Base-by-base conservation (phyloP, 1,140 invertebrate species). In the Cydia amplana region DNA sequence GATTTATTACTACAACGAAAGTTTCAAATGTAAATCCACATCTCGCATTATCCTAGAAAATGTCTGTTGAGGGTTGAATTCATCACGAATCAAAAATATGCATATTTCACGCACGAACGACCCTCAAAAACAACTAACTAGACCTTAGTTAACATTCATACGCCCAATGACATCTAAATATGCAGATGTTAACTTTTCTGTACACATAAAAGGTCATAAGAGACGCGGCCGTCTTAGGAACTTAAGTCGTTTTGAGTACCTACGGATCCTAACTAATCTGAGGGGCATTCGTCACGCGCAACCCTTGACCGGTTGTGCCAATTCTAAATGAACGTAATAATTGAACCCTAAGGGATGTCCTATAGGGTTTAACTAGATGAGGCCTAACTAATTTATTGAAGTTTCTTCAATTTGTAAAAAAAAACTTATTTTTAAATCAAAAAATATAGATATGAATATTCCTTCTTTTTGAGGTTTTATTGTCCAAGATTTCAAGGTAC, bases 281-380 rank as follows among this genome's bases (percentile, higher is more conserved):
- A 77, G 79, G 77, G 81, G 83, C 79, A 77, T 84, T 77, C 77
- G 82, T 84, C 82, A 85, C 82, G 82, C 78, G 80, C 80, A 87
- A 85, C 85, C 86, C 84, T 88, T 82, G 77, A 74, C 60, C 80
- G 81, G 74, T 79, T 87, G 86, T 90, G 89, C 86, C 80, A 86
- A 90, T 89, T 89, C 81, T 80, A 92, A 92, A 92, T 89, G 91
- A 92, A 91, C 85, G 89, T 78, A 92, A 92, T 92, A 90, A 92
- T 92, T 91, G 87, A 81, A 82, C 82, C 65, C 28, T 20, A 20
- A 3, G 16, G 32, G 32, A 7, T 43, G 32, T 6, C 7, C 55
- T 65, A 36, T 70, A 36, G 65, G 12, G 64, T 32, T 67, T 18
- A 51, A 51, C 49, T 51, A 51, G 49, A 51, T 51, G 49, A 1